A percentile compares a stretch with the other conserved stretches of the same genome.
phyloP scores from a whole-genome alignment of 2,797 vertebrate species.

The Hapalemur alaotrensis region DNA sequence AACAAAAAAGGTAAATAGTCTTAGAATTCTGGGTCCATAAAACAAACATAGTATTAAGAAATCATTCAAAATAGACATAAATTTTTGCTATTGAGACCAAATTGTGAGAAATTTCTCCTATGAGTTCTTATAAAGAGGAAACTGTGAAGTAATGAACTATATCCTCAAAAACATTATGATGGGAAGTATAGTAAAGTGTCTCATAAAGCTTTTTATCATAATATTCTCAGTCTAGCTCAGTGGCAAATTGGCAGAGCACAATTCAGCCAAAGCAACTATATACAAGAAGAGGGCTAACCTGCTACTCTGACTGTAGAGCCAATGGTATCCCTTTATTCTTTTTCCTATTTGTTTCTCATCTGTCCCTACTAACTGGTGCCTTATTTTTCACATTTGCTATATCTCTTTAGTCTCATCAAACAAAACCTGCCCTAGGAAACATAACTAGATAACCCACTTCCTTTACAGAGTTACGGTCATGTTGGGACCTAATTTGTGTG shows the following conservation, averaged over 20 bases:
- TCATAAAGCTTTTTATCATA: not conserved
- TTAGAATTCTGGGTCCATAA: not conserved
- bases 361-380: not conserved
- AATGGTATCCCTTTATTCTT: not conserved
- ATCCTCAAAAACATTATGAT: not conserved
- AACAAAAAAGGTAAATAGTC: not conserved
- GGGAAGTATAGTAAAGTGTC: not conserved
- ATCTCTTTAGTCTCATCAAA: not conserved
- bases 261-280: not conserved
- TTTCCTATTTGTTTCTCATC: not conserved
- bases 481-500: not conserved
- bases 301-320: not conserved
- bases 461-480: not conserved
- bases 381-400: not conserved
- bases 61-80: not conserved
- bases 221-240: not conserved
- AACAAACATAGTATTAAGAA: conserved; percentile 6
- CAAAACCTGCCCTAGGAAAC: not conserved
- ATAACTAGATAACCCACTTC: not conserved
- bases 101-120: not conserved
- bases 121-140: not conserved
- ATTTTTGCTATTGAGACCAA: not conserved
- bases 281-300: not conserved
- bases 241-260: not conserved
- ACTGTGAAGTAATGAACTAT: not conserved